Evolutionary conservation across 2,113 vertebrate species (phyloP).

Genomic region (Struthio camelus): DNA sequence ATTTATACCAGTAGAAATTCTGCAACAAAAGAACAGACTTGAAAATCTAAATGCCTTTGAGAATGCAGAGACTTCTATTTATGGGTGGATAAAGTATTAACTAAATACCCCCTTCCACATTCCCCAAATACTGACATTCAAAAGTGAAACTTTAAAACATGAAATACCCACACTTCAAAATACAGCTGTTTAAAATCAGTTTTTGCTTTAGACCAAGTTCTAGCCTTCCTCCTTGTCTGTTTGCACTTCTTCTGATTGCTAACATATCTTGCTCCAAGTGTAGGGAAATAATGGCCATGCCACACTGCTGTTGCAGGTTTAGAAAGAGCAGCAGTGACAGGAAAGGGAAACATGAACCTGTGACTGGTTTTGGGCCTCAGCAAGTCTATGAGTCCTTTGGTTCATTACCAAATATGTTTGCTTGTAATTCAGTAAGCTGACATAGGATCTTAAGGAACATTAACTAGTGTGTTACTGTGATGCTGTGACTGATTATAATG

Average conservation of each 20-base stretch:
- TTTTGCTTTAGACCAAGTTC: background rate
- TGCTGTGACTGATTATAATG: constrained; percentile 15
- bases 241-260: background rate
- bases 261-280: background rate
- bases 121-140: background rate
- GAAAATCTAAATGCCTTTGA: background rate
- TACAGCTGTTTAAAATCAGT: background rate
- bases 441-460: constrained; percentile 21
- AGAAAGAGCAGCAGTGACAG: background rate
- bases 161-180: background rate
- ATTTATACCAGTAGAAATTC: background rate
- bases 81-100: background rate
- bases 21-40: background rate
- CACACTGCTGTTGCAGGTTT: background rate
- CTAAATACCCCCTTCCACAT: background rate
- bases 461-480: background rate
- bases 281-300: background rate
- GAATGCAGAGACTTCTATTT: background rate
- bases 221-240: background rate
- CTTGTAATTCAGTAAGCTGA: constrained; percentile 39
- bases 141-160: background rate
- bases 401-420: constrained; percentile 35
- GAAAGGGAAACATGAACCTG: constrained; percentile 2
- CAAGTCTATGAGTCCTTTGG: background rate
- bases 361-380: background rate